A percentile compares a stretch with the other conserved stretches of the same genome.
Conservation (phyloP, 2,113 vertebrate species). For the Gymnogyps californianus region DNA sequence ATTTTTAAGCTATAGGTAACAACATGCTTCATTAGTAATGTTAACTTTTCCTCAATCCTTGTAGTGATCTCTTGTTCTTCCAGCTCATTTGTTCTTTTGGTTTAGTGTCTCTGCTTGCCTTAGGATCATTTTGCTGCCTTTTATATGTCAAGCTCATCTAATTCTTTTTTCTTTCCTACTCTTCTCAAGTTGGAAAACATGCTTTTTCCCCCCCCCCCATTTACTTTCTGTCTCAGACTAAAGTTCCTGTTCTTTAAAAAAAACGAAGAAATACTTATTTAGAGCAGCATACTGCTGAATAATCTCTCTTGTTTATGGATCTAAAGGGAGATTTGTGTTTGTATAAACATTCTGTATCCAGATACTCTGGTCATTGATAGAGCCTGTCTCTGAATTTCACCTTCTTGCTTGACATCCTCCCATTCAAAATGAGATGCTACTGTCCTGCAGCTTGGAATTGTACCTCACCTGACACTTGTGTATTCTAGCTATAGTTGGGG, state of each 20-base stretch:
- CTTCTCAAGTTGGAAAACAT: not conserved
- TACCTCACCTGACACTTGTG: accelerated
- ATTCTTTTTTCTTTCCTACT: not conserved
- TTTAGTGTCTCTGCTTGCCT: not conserved
- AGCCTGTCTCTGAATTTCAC: not conserved
- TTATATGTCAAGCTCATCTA: not conserved
- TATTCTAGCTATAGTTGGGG: not conserved
- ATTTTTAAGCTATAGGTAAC: not conserved
- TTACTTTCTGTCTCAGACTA: not conserved
- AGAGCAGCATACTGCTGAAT: not conserved
- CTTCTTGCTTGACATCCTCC: not conserved
- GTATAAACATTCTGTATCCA: not conserved
- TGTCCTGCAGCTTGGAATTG: not conserved
- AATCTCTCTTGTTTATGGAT: not conserved
- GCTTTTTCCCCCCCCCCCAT: not conserved
- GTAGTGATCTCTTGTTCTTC: not conserved
- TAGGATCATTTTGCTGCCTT: not conserved
- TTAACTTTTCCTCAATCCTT: not conserved
- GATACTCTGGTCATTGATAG: not conserved
- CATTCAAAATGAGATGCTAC: not conserved
- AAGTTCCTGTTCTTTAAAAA: not conserved
- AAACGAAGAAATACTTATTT: not conserved
- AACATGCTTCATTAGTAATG: not conserved
- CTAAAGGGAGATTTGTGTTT: not conserved
- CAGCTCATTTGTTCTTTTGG: not conserved